Conservation (phyloP, 2,888 invertebrate genomes). For the Sphaerophoria rueppellii region DNA sequence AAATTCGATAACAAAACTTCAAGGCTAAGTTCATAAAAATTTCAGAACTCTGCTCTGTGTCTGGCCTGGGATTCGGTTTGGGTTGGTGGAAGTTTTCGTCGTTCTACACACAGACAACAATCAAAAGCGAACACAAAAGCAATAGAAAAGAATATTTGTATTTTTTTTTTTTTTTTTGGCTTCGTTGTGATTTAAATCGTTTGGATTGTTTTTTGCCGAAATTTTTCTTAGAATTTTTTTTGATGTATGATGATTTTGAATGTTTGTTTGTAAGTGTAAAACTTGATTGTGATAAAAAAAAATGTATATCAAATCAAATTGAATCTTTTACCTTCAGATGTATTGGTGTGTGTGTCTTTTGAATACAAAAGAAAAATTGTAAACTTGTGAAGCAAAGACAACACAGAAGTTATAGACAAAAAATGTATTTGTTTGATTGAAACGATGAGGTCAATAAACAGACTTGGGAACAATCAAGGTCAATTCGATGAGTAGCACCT, state of each 20-base stretch:
- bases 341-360: conserved; percentile 12
- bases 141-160: conserved; percentile 12
- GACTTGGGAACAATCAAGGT: conserved; percentile 61
- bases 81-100: conserved; percentile 8
- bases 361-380: conserved; percentile 5
- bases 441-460: conserved; percentile 68
- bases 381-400: conserved; percentile 10
- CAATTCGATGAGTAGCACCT: conserved; percentile 18
- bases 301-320: background rate
- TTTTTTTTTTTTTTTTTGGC: background rate
- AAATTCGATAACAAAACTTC: conserved; percentile 68
- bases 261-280: background rate
- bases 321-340: conserved; percentile 21
- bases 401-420: conserved; percentile 1
- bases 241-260: background rate
- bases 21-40: conserved; percentile 71
- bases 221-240: background rate
- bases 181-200: background rate
- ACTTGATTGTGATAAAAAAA: conserved; percentile 26
- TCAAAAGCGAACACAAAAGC: conserved; percentile 17
- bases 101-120: conserved; percentile 6
- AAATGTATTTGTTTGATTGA: conserved; percentile 16
- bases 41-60: conserved; percentile 18
- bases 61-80: conserved; percentile 8
- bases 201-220: conserved; percentile 14